These are phyloP conservation scores for Lateolabrax maculatus DNA, from an alignment of 2,797 vertebrate genomes.

Conservation along the genomic window DNA sequence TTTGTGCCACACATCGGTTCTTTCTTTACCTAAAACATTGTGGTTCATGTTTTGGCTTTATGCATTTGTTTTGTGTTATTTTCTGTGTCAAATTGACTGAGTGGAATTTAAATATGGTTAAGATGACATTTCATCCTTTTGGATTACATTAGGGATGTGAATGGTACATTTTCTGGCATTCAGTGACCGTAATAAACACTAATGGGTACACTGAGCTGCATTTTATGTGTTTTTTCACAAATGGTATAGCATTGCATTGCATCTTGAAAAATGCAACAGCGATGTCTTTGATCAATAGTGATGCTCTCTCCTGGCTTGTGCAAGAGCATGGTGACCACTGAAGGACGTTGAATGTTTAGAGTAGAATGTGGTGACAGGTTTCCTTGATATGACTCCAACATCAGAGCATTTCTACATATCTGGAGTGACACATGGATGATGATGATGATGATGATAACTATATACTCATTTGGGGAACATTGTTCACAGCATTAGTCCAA, in stretches of 20 bases:
- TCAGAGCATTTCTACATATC: constrained; percentile 34
- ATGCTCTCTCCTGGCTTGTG: constrained; percentile 31
- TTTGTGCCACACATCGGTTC: constrained; percentile 71
- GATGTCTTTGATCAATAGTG: constrained; percentile 56
- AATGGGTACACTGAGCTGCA: constrained; percentile 59
- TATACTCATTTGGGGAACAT: constrained; percentile 18
- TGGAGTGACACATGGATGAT: constrained; percentile 29
- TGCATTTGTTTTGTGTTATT: constrained; percentile 41
- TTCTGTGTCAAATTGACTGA: constrained; percentile 31
- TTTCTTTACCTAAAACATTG: constrained; percentile 73
- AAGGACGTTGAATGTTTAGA: constrained; percentile 32
- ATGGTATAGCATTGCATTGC: constrained; percentile 32
- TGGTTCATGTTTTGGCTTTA: constrained; percentile 43
- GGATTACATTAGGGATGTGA: constrained; percentile 66
- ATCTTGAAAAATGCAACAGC: constrained; percentile 46
- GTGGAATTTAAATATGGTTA: constrained; percentile 47
- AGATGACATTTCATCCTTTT: constrained; percentile 52
- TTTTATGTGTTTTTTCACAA: constrained; percentile 46
- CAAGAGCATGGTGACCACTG: constrained; percentile 53
- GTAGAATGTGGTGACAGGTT: constrained; percentile 30
- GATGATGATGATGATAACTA: constrained; percentile 27
- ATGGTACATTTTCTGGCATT: constrained; percentile 69
- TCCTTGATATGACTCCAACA: constrained; percentile 37
- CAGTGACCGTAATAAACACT: constrained; percentile 62
- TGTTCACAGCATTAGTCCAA: constrained; percentile 1